phyloP scores from a whole-genome alignment of 2,888 invertebrate genomes.

The Drosophila silvestris region DNA sequence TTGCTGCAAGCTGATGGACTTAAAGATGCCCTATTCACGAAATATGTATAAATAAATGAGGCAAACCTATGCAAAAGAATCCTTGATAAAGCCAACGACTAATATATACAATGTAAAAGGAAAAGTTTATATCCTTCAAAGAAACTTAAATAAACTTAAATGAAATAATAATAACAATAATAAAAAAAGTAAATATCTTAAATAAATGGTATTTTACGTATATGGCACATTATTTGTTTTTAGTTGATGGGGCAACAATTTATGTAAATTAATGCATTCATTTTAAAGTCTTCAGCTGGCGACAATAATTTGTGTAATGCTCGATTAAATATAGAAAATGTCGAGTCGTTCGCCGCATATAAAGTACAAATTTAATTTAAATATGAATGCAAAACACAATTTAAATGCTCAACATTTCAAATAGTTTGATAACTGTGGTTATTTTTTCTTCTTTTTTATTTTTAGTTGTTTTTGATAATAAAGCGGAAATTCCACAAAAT shows the following conservation, averaged over 20 bases:
- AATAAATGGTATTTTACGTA: neutral
- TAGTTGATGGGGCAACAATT: constrained; percentile 16
- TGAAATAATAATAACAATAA: too few species aligned
- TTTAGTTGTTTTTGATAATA: constrained; percentile 1
- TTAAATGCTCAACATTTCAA: constrained; percentile 4
- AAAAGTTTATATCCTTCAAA: neutral
- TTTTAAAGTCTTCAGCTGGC: constrained; percentile 13
- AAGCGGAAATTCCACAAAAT: constrained; percentile 26
- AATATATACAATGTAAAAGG: constrained; percentile 5
- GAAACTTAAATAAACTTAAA: too few species aligned
- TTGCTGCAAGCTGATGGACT: neutral
- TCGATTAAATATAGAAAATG: constrained; percentile 57
- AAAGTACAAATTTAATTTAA: constrained; percentile 45
- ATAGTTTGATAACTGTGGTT: neutral
- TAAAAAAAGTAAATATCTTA: neutral
- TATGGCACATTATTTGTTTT: neutral
- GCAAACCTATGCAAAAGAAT: neutral
- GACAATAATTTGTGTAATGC: constrained; percentile 43
- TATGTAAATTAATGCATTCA: constrained; percentile 14
- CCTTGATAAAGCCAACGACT: neutral
- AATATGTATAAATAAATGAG: neutral
- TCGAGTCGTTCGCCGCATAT: constrained; percentile 30
- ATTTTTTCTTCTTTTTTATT: neutral
- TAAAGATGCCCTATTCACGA: constrained; percentile 16
- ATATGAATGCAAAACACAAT: neutral